Evolutionary conservation across 2,888 invertebrate genomes (phyloP).

Genomic region (Bellardia pandia): DNA sequence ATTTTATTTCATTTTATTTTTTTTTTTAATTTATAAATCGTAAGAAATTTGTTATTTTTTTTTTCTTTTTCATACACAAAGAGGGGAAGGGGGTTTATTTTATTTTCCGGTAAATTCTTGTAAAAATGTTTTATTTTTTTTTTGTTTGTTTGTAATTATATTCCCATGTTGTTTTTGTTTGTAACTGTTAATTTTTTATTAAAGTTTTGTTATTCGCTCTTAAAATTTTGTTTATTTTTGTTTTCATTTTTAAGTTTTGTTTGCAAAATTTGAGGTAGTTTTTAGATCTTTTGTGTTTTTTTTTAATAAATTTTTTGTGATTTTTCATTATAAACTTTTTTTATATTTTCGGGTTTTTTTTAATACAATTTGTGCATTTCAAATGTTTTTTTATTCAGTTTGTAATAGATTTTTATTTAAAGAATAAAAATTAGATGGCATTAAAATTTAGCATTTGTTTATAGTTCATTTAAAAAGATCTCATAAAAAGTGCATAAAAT

Average conservation of each 20-base stretch:
- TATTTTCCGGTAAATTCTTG: slow-evolving; percentile 54
- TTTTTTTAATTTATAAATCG: slow-evolving; percentile 31
- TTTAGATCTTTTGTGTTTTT: slow-evolving; percentile 64
- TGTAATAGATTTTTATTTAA: background rate
- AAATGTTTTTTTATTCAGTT: slow-evolving; percentile 14
- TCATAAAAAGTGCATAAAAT: too few relatives aligned
- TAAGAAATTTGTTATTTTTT: slow-evolving; percentile 55
- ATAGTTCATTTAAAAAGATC: too few relatives aligned
- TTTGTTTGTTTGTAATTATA: slow-evolving; percentile 55
- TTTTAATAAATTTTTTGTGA: slow-evolving; percentile 22
- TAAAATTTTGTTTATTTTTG: slow-evolving; percentile 44
- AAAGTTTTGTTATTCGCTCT: slow-evolving; percentile 41
- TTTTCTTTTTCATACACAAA: slow-evolving; percentile 46
- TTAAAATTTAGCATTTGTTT: too few relatives aligned
- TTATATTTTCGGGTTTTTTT: slow-evolving; percentile 12
- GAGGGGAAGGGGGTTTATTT: background rate
- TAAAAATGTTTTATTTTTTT: slow-evolving; percentile 61
- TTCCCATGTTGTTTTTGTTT: slow-evolving; percentile 64
- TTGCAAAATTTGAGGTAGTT: slow-evolving; percentile 73
- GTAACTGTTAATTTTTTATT: slow-evolving; percentile 50
- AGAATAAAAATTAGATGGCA: too few relatives aligned
- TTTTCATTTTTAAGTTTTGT: slow-evolving; percentile 39
- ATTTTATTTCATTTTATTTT: background rate
- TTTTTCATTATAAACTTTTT: slow-evolving; percentile 48
- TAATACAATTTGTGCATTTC: slow-evolving; percentile 50